A percentile compares a stretch with the other conserved stretches of the same genome.
Evolutionary conservation across 2,113 vertebrate genomes (phyloP).

Genomic region (Cyphomyrus discorhynchus): DNA sequence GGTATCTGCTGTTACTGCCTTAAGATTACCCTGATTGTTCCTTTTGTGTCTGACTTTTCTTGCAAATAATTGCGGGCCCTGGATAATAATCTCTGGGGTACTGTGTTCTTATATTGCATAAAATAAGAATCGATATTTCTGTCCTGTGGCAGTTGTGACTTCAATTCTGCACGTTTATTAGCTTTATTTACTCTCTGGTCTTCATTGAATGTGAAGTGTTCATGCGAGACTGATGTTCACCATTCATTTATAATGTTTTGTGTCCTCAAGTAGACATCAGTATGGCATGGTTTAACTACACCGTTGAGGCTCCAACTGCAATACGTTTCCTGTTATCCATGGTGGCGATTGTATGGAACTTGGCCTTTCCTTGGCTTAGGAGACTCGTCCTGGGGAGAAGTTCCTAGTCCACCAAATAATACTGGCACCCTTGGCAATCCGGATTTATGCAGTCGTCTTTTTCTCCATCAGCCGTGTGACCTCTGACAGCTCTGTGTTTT

Average conservation of each 20-base stretch:
- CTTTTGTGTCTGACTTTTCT: neutral
- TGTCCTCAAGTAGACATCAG: conserved; percentile 22
- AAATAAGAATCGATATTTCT: neutral
- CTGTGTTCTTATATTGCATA: neutral
- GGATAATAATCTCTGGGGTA: neutral
- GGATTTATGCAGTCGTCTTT: neutral
- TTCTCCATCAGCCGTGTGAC: neutral
- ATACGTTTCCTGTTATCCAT: neutral
- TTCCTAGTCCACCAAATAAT: neutral
- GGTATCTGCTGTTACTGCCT: neutral
- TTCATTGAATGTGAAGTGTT: neutral
- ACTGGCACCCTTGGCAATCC: neutral
- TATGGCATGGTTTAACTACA: conserved; percentile 31
- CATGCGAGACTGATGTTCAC: conserved; percentile 3
- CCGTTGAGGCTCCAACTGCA: conserved; percentile 16
- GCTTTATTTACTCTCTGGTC: neutral
- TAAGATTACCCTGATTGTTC: neutral
- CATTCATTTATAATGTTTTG: conserved; percentile 9
- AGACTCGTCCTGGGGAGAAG: neutral
- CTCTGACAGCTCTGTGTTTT: neutral
- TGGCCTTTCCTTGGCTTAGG: neutral
- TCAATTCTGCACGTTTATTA: neutral
- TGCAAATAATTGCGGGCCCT: neutral
- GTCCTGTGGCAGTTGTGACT: neutral
- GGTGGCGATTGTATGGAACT: neutral